Evolutionary conservation across 2,797 vertebrate species (phyloP), one percentile per base, ranked within the genome.

Genomic region (Simalia tracyae): DNA sequence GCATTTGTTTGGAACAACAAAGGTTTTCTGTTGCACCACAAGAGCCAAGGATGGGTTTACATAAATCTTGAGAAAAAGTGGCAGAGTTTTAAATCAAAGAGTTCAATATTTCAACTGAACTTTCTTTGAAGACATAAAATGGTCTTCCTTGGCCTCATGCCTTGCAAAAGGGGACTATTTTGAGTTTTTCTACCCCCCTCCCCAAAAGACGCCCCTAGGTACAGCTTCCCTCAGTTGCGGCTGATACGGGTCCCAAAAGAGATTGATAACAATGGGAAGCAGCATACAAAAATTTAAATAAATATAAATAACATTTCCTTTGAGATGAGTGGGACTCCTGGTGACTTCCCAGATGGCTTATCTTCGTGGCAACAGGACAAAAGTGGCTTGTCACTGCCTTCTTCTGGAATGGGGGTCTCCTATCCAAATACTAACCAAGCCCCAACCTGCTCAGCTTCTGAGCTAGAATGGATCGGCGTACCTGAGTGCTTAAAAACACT

Each of bases 61-160:
- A 95, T 94, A 90, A 93, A 96, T 95, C 96, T 96, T 24, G 90
- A 96, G 96, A 95, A 94, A 97, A 93, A 97, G 95, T 94, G 96
- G 93, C 92, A 93, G 95, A 93, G 89, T 72, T 36, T 91, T 26
- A 95, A 97, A 96, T 46, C 93, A 96, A 96, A 95, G 95, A 96
- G 96, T 97, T 96, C 94, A 96, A 59, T 8, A 95, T 97, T 96
- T 94, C 94, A 93, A 96, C 91, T 95, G 94, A 92, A 91, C 11
- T 96, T 95, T 92, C 68, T 92, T 42, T 95, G 93, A 94, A 95
- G 92, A 90, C 93, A 93, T 57, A 72, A 72, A 72, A 72, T 36
- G n/a, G 6, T 36, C n/a, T 68, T 68, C 17, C 31, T 2, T 36
- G 5, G n/a, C 31, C n/a, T 68, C 5, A 54, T 54, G 50, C 50